Evolutionary conservation across 2,797 vertebrate genomes (phyloP).

Genomic region (Valencia hispanica): DNA sequence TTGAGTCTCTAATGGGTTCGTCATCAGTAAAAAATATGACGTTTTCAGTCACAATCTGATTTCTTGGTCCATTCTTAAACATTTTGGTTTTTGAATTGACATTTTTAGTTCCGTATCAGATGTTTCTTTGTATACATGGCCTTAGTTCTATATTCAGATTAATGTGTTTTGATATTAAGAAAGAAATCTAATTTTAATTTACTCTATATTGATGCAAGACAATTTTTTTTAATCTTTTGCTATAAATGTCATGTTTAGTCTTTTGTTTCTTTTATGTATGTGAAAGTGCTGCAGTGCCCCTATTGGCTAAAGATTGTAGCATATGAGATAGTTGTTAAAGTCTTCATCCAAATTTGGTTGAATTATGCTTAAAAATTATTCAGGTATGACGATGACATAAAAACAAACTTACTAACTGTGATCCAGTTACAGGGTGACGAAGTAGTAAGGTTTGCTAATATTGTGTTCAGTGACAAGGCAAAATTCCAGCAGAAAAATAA

Average conservation of each 20-base stretch:
- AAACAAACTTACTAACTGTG: background rate
- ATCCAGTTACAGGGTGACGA: background rate
- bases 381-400: background rate
- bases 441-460: background rate
- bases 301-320: background rate
- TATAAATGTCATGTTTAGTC: background rate
- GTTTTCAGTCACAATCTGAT: background rate
- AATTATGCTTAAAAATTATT: background rate
- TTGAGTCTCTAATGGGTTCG: background rate
- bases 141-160: background rate
- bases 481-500: background rate
- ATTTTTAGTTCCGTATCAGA: background rate
- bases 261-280: background rate
- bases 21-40: background rate
- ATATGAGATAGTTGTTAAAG: background rate
- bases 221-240: background rate
- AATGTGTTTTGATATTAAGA: background rate
- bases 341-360: background rate
- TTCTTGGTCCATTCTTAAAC: background rate
- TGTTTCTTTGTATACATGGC: background rate
- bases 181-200: background rate
- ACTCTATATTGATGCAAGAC: background rate
- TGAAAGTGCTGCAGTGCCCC: background rate
- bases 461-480: background rate
- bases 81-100: background rate